Conservation (phyloP, 2,113 vertebrate species). For the Chloebia gouldiae region DNA sequence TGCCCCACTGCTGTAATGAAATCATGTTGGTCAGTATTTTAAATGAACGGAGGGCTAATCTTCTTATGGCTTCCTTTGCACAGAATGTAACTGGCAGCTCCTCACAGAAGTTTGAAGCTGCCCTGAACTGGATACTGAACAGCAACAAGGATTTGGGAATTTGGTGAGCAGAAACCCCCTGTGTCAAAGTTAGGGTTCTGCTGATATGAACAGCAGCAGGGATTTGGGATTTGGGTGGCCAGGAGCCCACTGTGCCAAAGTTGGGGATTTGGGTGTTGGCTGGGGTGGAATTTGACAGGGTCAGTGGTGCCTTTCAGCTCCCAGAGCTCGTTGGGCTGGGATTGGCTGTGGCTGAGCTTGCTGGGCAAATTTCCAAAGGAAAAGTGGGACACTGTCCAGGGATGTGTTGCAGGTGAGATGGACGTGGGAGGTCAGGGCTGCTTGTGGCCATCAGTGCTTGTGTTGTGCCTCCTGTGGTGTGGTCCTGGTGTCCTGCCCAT, state of each 20-base stretch:
- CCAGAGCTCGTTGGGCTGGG: neutral
- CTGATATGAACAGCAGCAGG: conserved; percentile 69
- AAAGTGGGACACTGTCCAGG: neutral
- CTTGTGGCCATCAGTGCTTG: neutral
- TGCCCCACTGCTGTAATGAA: neutral
- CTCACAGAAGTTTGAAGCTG: conserved; percentile 69
- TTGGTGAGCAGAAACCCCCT: neutral
- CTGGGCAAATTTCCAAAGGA: neutral
- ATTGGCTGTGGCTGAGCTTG: neutral
- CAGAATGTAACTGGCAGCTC: conserved; percentile 74
- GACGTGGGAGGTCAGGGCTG: neutral
- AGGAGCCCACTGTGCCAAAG: neutral
- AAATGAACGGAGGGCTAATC: conserved; percentile 35
- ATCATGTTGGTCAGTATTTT: neutral
- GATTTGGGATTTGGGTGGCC: conserved; percentile 77
- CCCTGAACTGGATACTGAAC: conserved; percentile 76
- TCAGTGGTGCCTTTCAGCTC: neutral
- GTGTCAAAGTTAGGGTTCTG: neutral
- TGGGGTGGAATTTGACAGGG: neutral
- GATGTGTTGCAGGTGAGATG: neutral
- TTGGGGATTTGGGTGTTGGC: neutral
- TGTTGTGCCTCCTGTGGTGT: neutral
- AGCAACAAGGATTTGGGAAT: conserved; percentile 61
- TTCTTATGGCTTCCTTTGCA: neutral
- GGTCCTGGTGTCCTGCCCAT: neutral